phyloP scores from a whole-genome alignment of 2,888 invertebrate species.

The Eupithecia dodoneata region DNA sequence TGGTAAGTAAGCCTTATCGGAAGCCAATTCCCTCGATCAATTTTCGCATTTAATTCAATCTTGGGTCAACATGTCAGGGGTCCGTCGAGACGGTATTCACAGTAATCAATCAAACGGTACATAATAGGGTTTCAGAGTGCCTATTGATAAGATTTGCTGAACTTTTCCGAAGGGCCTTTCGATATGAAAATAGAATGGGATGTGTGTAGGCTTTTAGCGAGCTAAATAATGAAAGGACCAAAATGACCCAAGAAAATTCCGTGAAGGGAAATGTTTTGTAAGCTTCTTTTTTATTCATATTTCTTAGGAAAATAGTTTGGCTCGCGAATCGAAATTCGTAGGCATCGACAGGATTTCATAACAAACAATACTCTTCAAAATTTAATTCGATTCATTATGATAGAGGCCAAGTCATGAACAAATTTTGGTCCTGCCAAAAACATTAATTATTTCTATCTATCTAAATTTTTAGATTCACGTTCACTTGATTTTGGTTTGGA shows the following conservation, averaged over 20 bases:
- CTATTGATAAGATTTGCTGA: slow-evolving; percentile 31
- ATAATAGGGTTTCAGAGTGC: slow-evolving; percentile 33
- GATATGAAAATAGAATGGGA: slow-evolving; percentile 8
- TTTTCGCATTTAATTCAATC: slow-evolving; percentile 59
- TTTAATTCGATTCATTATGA: neutral
- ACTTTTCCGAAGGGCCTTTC: slow-evolving; percentile 13
- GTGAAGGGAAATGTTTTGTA: neutral
- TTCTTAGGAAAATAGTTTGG: neutral
- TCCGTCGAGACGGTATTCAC: slow-evolving; percentile 58
- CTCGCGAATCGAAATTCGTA: neutral
- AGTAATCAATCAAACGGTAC: slow-evolving; percentile 65
- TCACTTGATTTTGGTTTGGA: neutral
- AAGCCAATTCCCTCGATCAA: slow-evolving; percentile 46
- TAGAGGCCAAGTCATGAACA: neutral
- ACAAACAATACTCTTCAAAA: neutral
- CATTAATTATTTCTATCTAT: neutral
- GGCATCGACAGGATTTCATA: neutral
- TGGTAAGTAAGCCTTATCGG: slow-evolving; percentile 34
- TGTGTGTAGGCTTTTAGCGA: slow-evolving; percentile 7
- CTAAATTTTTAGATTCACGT: neutral
- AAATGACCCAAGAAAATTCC: neutral
- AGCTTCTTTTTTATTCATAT: neutral
- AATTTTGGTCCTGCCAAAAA: neutral
- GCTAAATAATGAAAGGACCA: neutral
- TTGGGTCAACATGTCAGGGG: slow-evolving; percentile 56